Conservation (phyloP, 2,888 invertebrate species). For the Caenorhabditis drosophilae region DNA sequence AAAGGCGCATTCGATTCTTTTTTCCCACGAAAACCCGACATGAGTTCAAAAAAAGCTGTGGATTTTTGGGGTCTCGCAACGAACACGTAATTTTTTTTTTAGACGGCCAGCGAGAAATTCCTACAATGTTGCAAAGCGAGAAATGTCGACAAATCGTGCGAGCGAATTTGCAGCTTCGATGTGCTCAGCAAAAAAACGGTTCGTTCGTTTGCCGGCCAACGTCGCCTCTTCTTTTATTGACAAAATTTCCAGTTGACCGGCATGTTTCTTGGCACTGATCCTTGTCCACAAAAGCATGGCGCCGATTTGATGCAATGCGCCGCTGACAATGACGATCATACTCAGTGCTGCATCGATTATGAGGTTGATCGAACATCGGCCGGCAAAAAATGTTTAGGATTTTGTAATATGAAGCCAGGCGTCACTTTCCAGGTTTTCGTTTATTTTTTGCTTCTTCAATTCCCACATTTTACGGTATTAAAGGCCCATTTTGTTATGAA, state of each 20-base stretch:
- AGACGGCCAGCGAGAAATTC: constrained; percentile 58
- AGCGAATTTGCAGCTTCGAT: constrained; percentile 64
- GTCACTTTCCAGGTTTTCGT: constrained; percentile 65
- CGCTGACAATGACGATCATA: constrained; percentile 63
- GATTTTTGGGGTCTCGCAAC: no score
- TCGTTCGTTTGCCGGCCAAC: no score
- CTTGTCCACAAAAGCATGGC: constrained; percentile 63
- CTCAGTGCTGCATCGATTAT: constrained; percentile 55
- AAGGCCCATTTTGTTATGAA: no score
- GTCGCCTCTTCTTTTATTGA: no score
- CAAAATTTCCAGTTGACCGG: constrained; percentile 55
- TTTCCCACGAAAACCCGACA: no score
- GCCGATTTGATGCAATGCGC: constrained; percentile 63
- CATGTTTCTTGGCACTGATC: constrained; percentile 67
- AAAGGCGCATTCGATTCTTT: no score
- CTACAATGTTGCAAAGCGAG: constrained; percentile 58
- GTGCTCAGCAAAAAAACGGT: constrained; percentile 62
- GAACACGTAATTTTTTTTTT: no score
- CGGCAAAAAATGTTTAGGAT: constrained; percentile 64
- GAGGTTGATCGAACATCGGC: constrained; percentile 55
- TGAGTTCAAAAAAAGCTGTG: no score
- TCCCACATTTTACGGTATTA: no score
- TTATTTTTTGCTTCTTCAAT: no score
- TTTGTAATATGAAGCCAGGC: constrained; percentile 66
- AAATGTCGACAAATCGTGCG: constrained; percentile 57